Base-by-base conservation (phyloP, 1,140 invertebrate genomes). In the Meloidogyne exigua region DNA sequence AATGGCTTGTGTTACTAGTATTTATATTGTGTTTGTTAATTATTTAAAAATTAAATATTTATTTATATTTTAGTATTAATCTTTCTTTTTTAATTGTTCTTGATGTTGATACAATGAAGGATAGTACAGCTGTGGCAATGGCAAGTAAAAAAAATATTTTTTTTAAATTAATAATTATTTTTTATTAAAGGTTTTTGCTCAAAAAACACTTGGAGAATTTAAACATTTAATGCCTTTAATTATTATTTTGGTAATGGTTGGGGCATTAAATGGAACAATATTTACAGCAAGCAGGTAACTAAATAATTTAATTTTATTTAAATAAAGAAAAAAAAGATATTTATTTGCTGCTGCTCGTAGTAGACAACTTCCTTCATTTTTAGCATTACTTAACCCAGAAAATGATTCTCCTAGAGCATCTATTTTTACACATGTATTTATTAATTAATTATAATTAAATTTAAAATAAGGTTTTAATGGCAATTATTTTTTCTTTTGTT, bases 211-310 rank as follows among this genome's bases (percentile, higher is more conserved):
- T n/a, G 85, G 85, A 2, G 32, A 76, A 42, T 81, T 86, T 49
- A 57, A 70, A n/a, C 83, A 85, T 74, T 42, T 80, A 7, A 87
- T 86, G 39, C 85, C 85, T 18, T 75, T 87, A 15, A 75, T 86
- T 62, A 79, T 87, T 28, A 73, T 72, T 63, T 64, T 86, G 49
- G 49, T 57, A n/a, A 63, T 86, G 15, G 76, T 86, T 32, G 85
- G 85, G 28, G 79, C 82, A 11, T 63, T 86, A 11, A 86, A 86
- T 69, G 80, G 80, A 23, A 87, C 83, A 23, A 81, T 86, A 18
- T 86, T 86, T 68, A 77, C 76, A n/a, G 84, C 78, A 10, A 84
- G 82, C 28, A 79, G 83, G 83, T 84, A 65, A 67, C 39, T 26
- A 32, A 32, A 42, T 62, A 49, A 57, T 62, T 57, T 64, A 25